Conservation (phyloP, 2,797 vertebrate genomes). For the Sphaeramia orbicularis region DNA sequence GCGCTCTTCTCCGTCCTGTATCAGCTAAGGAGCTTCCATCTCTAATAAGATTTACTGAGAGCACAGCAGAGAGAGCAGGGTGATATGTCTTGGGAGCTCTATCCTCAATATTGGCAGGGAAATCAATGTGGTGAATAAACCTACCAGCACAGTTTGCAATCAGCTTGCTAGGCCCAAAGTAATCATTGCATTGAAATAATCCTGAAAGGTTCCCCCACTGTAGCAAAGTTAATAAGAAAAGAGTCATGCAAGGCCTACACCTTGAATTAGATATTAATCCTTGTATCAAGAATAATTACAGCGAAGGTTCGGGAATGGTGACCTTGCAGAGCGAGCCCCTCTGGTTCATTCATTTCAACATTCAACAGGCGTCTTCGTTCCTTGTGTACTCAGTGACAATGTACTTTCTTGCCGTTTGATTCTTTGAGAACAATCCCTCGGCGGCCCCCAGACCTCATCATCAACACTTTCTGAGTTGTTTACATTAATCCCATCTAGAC, state of each 20-base stretch:
- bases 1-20: constrained; percentile 43
- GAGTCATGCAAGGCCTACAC: constrained; percentile 78
- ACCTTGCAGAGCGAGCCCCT: constrained; percentile 66
- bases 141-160: constrained; percentile 85
- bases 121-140: constrained; percentile 94
- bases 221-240: constrained; percentile 88
- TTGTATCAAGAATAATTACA: constrained; percentile 91
- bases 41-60: constrained; percentile 76
- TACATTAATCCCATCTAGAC: constrained; percentile 60
- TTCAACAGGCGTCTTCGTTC: constrained; percentile 48
- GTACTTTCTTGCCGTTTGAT: constrained; percentile 36
- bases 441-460: constrained; percentile 53
- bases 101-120: constrained; percentile 89
- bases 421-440: constrained; percentile 36
- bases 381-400: constrained; percentile 32
- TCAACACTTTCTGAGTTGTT: constrained; percentile 65
- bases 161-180: constrained; percentile 86
- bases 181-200: constrained; percentile 91
- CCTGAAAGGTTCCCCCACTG: constrained; percentile 78
- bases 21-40: constrained; percentile 48
- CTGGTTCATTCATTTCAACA: constrained; percentile 36
- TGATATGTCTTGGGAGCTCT: constrained; percentile 86
- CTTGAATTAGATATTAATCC: constrained; percentile 89
- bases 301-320: constrained; percentile 71
- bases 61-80: constrained; percentile 66